Conservation (phyloP, 1,140 invertebrate genomes). For the Nymphalis io region DNA sequence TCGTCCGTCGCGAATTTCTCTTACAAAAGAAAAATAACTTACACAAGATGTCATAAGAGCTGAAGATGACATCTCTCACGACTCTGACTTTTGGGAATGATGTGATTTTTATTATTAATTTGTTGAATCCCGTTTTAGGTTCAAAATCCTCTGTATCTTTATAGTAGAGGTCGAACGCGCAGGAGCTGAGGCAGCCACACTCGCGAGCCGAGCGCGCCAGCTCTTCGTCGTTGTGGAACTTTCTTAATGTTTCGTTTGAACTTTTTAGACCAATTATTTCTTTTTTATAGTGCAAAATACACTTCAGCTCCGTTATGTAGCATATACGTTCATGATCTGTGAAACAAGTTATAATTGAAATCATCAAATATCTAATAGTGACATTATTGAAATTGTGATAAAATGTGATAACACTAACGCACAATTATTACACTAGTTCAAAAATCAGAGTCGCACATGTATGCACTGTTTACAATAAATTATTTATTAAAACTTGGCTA, state of each 20-base stretch:
- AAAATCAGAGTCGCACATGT: too few relatives aligned
- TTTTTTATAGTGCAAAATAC: conserved; percentile 52
- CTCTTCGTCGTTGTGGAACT: conserved; percentile 37
- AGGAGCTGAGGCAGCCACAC: conserved; percentile 60
- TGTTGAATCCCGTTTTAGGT: conserved; percentile 36
- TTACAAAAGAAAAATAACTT: conserved; percentile 40
- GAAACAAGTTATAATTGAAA: too few relatives aligned
- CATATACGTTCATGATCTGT: conserved; percentile 61
- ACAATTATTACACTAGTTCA: too few relatives aligned
- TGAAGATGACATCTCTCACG: conserved; percentile 64
- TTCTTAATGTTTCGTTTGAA: conserved; percentile 46
- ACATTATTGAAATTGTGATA: too few relatives aligned
- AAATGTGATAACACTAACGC: too few relatives aligned
- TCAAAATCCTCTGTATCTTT: conserved; percentile 56
- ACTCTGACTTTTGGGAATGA: conserved; percentile 65
- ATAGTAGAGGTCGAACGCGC: conserved; percentile 61
- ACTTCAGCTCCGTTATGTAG: conserved; percentile 53
- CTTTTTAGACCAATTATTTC: conserved; percentile 57
- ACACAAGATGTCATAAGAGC: conserved; percentile 61
- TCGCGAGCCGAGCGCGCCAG: conserved; percentile 54
- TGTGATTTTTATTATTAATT: conserved; percentile 53
- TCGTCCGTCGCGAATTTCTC: too few relatives aligned
- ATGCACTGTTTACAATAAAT: too few relatives aligned
- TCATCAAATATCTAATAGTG: too few relatives aligned
- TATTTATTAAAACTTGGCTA: too few relatives aligned